Evolutionary conservation across 2,888 invertebrate genomes (phyloP).

Genomic region (Dasypolia templi): DNA sequence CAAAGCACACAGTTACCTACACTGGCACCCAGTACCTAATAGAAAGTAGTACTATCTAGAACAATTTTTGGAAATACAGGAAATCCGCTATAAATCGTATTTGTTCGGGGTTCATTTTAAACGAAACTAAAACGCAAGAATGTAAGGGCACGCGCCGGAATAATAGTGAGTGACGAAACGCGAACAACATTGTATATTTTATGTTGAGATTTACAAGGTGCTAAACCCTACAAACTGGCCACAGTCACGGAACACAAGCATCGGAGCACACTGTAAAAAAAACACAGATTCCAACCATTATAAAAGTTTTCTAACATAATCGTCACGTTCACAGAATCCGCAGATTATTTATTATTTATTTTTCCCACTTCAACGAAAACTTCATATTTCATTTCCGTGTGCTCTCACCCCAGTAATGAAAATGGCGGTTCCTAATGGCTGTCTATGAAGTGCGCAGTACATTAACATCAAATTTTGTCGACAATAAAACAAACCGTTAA

Average conservation of each 20-base stretch:
- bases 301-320: constrained; percentile 41
- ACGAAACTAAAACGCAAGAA: constrained; percentile 73
- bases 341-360: constrained; percentile 29
- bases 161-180: constrained; percentile 65
- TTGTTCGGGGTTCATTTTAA: constrained; percentile 69
- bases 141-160: constrained; percentile 72
- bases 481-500: constrained; percentile 79
- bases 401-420: constrained; percentile 57
- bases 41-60: neutral
- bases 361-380: constrained; percentile 28
- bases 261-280: constrained; percentile 61
- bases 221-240: constrained; percentile 79
- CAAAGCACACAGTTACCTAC: neutral
- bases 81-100: constrained; percentile 39
- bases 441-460: constrained; percentile 68
- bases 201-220: constrained; percentile 86
- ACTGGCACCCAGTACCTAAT: neutral
- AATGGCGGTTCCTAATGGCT: constrained; percentile 59
- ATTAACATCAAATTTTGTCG: constrained; percentile 76
- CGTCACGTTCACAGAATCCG: constrained; percentile 51
- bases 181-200: constrained; percentile 87
- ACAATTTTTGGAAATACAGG: constrained; percentile 6
- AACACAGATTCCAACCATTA: constrained; percentile 50
- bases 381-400: constrained; percentile 40
- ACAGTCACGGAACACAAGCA: constrained; percentile 82